Conservation (phyloP, 2,888 invertebrate species). For the Sialis fuliginosa region DNA sequence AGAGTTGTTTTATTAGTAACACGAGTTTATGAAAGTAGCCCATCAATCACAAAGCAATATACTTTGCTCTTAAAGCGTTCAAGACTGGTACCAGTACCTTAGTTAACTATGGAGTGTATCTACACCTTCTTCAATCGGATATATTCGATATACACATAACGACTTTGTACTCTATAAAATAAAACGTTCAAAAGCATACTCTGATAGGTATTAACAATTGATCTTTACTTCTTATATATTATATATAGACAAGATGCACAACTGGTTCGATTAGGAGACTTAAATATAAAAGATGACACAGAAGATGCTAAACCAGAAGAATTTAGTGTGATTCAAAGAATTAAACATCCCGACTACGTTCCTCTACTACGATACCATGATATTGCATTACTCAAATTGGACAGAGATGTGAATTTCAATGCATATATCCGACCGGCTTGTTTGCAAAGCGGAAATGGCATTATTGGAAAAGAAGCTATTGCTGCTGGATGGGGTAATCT, state of each 20-base stretch:
- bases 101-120: no score
- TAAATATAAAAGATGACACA: conserved; percentile 30
- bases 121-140: no score
- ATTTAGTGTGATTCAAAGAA: conserved; percentile 24
- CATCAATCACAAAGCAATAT: no score
- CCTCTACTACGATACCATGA: conserved; percentile 40
- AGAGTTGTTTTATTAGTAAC: no score
- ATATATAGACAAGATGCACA: conserved; percentile 28
- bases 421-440: conserved; percentile 43
- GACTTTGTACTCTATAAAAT: no score
- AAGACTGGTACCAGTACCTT: no score
- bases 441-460: conserved; percentile 23
- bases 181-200: no score
- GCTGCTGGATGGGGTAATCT: conserved; percentile 47
- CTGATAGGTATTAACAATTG: background rate
- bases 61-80: no score
- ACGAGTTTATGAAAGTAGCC: no score
- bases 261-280: conserved; percentile 34
- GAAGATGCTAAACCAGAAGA: conserved; percentile 33
- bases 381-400: conserved; percentile 42
- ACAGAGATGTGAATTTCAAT: conserved; percentile 27
- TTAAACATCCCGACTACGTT: conserved; percentile 36
- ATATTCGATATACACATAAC: no score
- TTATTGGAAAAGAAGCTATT: conserved; percentile 24
- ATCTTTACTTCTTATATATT: background rate